phyloP scores from a whole-genome alignment of 2,888 invertebrate species.

The Drosophila birchii region DNA sequence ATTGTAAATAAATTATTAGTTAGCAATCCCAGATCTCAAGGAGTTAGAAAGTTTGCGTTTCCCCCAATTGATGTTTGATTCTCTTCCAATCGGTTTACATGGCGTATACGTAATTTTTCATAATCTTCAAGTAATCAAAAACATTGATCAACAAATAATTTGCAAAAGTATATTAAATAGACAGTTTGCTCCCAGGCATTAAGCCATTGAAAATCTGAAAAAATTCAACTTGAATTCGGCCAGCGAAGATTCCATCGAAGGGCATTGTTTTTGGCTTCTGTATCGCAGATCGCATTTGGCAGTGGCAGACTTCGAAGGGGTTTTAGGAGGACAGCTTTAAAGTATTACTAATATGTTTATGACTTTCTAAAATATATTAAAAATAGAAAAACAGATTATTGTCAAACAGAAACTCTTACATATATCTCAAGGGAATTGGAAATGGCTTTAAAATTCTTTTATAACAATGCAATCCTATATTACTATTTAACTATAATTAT shows the following conservation, averaged over 20 bases:
- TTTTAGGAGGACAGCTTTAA: too few species aligned
- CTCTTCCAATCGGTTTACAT: neutral
- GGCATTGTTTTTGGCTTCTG: slow-evolving; percentile 38
- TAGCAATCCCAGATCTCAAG: neutral
- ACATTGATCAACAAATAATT: slow-evolving; percentile 65
- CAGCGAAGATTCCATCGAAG: slow-evolving; percentile 8
- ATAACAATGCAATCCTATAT: too few species aligned
- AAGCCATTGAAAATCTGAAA: slow-evolving; percentile 2
- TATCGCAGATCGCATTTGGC: neutral
- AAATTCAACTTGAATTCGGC: neutral
- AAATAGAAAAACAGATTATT: too few species aligned
- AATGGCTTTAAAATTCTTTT: too few species aligned
- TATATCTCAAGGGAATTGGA: too few species aligned
- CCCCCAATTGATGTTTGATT: neutral
- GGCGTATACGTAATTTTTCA: slow-evolving; percentile 9
- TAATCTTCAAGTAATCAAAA: slow-evolving; percentile 22
- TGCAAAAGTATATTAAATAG: slow-evolving; percentile 33
- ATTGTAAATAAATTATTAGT: neutral
- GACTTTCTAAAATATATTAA: too few species aligned
- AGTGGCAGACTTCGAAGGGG: neutral
- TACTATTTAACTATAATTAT: too few species aligned
- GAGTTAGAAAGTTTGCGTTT: too few species aligned
- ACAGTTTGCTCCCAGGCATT: slow-evolving; percentile 10
- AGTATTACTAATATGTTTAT: too few species aligned
- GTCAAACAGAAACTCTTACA: too few species aligned